phyloP scores from a whole-genome alignment of 1,140 invertebrate genomes.

The Zaprionus tsacasi region DNA sequence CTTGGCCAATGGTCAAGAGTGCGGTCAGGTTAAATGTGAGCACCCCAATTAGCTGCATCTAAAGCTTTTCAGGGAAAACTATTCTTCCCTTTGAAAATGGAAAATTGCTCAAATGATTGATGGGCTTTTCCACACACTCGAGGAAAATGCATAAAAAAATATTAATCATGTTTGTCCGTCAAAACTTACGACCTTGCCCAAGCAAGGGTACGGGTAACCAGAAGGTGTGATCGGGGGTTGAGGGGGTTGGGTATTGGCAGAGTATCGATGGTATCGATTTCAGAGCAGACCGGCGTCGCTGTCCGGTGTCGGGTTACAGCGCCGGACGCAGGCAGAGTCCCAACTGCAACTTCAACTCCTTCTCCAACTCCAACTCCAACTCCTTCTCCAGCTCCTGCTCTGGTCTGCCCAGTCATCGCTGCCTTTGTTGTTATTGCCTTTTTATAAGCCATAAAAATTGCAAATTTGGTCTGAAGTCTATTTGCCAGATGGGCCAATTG shows the following conservation, averaged over 20 bases:
- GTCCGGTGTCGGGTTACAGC: slow-evolving; percentile 35
- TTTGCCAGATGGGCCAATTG: slow-evolving; percentile 72
- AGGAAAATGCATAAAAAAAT: slow-evolving; percentile 56
- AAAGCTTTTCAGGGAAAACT: slow-evolving; percentile 37
- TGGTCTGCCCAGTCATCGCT: background rate
- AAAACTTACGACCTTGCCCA: slow-evolving; percentile 40
- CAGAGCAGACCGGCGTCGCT: background rate
- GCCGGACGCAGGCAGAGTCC: background rate
- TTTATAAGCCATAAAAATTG: slow-evolving; percentile 81
- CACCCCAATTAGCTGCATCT: slow-evolving; percentile 71
- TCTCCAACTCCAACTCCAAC: background rate
- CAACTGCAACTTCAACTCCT: background rate
- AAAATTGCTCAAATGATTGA: slow-evolving; percentile 69
- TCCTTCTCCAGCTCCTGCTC: background rate
- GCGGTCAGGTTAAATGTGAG: slow-evolving; percentile 61
- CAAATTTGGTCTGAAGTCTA: slow-evolving; percentile 67
- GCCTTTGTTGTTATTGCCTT: slow-evolving; percentile 65
- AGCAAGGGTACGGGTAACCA: slow-evolving; percentile 1
- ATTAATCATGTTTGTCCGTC: slow-evolving; percentile 71
- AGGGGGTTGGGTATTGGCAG: slow-evolving; percentile 26
- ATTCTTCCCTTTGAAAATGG: background rate
- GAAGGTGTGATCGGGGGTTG: too few relatives aligned
- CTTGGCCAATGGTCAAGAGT: slow-evolving; percentile 59
- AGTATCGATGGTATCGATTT: slow-evolving; percentile 13
- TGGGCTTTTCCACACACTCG: slow-evolving; percentile 36